Conservation (phyloP, 2,797 vertebrate genomes). For the Zenarchopterus dispar region DNA sequence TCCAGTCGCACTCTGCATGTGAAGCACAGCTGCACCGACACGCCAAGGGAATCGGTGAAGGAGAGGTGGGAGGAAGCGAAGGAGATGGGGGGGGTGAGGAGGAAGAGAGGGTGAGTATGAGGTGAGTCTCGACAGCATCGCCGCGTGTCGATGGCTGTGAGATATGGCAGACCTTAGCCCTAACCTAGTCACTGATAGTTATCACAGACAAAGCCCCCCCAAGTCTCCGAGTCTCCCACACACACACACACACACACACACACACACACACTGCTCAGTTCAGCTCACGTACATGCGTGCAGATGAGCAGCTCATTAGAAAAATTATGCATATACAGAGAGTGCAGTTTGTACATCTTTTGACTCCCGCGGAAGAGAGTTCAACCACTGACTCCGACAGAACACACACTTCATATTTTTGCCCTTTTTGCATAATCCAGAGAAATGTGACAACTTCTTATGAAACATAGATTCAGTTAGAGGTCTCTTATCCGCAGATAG, state of each 20-base stretch:
- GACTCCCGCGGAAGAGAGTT: conserved; percentile 22
- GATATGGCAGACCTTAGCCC: conserved; percentile 79
- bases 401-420: no score
- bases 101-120: conserved; percentile 65
- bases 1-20: conserved; percentile 79
- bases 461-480: conserved; percentile 1
- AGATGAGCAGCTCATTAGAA: conserved; percentile 65
- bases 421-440: conserved; percentile 31
- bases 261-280: conserved; percentile 32
- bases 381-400: conserved; percentile 25
- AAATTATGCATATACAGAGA: conserved; percentile 62
- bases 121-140: conserved; percentile 75
- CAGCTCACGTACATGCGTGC: conserved; percentile 41
- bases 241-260: conserved; percentile 46
- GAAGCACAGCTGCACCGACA: conserved; percentile 77
- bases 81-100: conserved; percentile 26
- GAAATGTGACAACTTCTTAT: conserved; percentile 17
- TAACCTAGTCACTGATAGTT: conserved; percentile 72
- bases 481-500: not conserved
- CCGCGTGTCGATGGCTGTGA: conserved; percentile 71
- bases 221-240: conserved; percentile 23
- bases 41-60: conserved; percentile 44
- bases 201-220: conserved; percentile 65
- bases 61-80: conserved; percentile 29
- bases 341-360: conserved; percentile 51